A percentile compares a stretch with the other conserved stretches of the same genome.
Evolutionary conservation across 2,888 invertebrate genomes (phyloP).

Genomic region (Drosophila silvestris): DNA sequence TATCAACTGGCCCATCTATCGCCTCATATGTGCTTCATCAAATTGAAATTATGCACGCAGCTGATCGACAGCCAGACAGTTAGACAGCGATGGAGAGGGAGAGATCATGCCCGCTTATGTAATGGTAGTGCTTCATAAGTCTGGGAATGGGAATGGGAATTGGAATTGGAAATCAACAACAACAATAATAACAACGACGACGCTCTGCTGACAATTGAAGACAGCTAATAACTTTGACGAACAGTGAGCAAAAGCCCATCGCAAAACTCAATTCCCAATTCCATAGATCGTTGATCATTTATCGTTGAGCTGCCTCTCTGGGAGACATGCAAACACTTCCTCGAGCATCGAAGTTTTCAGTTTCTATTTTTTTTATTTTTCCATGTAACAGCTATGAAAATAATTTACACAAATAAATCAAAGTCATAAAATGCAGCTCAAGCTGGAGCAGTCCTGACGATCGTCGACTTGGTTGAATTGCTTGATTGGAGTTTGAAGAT

Average conservation of each 20-base stretch:
- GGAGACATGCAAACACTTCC: constrained; percentile 66
- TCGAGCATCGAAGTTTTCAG: constrained; percentile 39
- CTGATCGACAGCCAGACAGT: constrained; percentile 64
- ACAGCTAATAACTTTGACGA: constrained; percentile 72
- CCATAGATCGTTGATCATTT: constrained; percentile 16
- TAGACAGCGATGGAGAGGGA: constrained; percentile 43
- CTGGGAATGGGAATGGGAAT: constrained; percentile 38
- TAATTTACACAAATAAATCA: constrained; percentile 79
- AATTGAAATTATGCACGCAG: constrained; percentile 77
- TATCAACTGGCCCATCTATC: constrained; percentile 69
- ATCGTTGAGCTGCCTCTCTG: constrained; percentile 12
- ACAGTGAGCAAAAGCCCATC: constrained; percentile 49
- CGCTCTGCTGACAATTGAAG: constrained; percentile 71
- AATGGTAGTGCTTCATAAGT: constrained; percentile 49
- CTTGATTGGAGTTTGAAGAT: constrained; percentile 47
- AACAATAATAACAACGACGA: constrained; percentile 8
- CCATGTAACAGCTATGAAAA: constrained; percentile 69
- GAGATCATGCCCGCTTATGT: constrained; percentile 65
- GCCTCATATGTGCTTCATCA: constrained; percentile 73
- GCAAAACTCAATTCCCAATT: constrained; percentile 25
- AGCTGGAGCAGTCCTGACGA: constrained; percentile 40
- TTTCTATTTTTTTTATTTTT: constrained; percentile 3
- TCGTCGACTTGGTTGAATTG: constrained; percentile 7
- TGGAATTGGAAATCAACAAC: constrained; percentile 10
- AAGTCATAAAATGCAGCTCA: constrained; percentile 69